Evolutionary conservation across 2,797 vertebrate genomes (phyloP).

Genomic region (Otus scops): DNA sequence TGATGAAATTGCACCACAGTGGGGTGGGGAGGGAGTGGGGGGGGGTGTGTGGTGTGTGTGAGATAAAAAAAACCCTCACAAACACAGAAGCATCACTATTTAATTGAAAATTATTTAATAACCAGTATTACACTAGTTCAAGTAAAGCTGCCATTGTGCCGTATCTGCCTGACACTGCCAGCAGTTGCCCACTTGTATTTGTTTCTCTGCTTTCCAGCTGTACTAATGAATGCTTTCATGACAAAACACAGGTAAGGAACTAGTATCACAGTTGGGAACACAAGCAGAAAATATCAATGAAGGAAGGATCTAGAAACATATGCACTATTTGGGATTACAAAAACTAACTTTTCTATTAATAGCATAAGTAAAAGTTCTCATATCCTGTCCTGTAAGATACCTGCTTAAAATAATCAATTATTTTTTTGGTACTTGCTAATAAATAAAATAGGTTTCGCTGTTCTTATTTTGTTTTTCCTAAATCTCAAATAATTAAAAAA

Average conservation of each 20-base stretch:
- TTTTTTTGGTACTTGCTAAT: background rate
- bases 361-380: background rate
- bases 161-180: background rate
- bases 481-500: background rate
- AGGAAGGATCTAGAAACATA: background rate
- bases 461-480: background rate
- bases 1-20: background rate
- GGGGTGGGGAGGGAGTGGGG: too few species aligned
- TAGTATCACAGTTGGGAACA: background rate
- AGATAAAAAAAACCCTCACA: background rate
- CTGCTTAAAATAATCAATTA: background rate
- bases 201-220: background rate
- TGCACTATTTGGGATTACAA: background rate
- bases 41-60: too few species aligned
- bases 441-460: background rate
- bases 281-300: background rate
- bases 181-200: background rate
- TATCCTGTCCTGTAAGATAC: background rate
- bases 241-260: background rate
- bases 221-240: background rate
- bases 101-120: background rate
- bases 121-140: background rate
- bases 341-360: background rate
- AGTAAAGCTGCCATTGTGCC: background rate
- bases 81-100: background rate